These are phyloP conservation scores for Muntiacus reevesi DNA, from an alignment of 2,113 vertebrate genomes.

Conservation along the genomic window DNA sequence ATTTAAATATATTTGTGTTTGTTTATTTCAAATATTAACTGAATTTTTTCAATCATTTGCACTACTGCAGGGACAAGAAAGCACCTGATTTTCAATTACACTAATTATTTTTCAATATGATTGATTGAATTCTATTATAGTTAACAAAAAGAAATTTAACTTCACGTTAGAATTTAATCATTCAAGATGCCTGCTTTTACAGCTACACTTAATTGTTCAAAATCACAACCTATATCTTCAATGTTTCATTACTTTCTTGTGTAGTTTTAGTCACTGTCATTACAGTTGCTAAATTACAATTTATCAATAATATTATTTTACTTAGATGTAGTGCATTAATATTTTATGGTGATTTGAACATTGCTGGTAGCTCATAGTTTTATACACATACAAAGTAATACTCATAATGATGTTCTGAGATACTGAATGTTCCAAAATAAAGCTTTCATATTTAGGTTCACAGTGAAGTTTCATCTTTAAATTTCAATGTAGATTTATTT, in stretches of 20 bases:
- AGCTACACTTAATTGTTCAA: slow-evolving; percentile 57
- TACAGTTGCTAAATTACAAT: background rate
- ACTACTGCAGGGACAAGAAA: background rate
- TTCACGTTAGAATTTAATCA: background rate
- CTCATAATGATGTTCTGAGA: background rate
- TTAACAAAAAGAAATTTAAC: background rate
- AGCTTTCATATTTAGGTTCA: background rate
- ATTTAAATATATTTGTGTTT: background rate
- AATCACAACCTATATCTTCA: slow-evolving; percentile 62
- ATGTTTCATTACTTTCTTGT: slow-evolving; percentile 73
- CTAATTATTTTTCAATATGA: background rate
- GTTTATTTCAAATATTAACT: background rate
- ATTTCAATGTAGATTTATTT: background rate
- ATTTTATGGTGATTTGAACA: background rate
- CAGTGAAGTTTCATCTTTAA: background rate
- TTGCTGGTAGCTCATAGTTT: background rate
- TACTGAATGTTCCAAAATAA: background rate
- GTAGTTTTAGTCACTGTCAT: slow-evolving; percentile 27
- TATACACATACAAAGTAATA: background rate
- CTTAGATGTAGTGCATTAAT: background rate
- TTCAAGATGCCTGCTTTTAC: slow-evolving; percentile 67
- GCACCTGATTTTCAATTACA: background rate
- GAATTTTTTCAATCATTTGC: background rate
- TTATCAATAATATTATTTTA: background rate
- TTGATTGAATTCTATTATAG: background rate